Evolutionary conservation across 2,888 invertebrate genomes (phyloP), one percentile per base, ranked within the genome.

Genomic region (Keiferia lycopersicella): DNA sequence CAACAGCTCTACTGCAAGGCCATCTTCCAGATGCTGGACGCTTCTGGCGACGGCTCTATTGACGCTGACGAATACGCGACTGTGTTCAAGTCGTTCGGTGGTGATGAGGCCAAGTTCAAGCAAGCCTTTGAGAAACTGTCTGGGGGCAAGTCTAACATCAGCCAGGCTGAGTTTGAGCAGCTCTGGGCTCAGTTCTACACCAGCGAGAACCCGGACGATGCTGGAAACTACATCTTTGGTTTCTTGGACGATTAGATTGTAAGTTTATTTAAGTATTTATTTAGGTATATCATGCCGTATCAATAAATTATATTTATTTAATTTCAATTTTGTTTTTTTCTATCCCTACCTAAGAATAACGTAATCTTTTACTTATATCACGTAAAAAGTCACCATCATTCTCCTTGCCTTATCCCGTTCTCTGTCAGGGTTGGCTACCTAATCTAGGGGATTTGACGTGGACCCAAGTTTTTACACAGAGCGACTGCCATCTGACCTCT

Each of bases 21-120:
- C 84, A 96, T 96, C 94, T 97, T 97, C 82, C 95, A 96, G 73
- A 91, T 97, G 66, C 96, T 97, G 83, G 97, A 97, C 77, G 95
- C 96, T 62, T 96, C 96, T 76, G 95, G 95, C 67, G 97, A 97
- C 76, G 85, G 84, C 0, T 76, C 82, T 0, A 97, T 97, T 76
- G 97, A 97, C 81, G 94, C 94, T 67, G 93, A 94, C 39, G 97
- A 97, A 83, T 97, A 96, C 84, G 94, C 95, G 16, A 92, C 95
- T 62, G 96, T 97, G 22, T 96, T 96, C 84, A 94, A 94, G 70
- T 94, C 95, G 74, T 96, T 96, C 76, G 97, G 96, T 0, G 85
- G 96, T 61, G 91, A 94, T 72, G 93, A 94, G 69, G 89, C 92
- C 12, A 96, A 96, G 77, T 96, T 96, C 74, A 93, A 93, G 68